Evolutionary conservation across 1,140 invertebrate species (phyloP).

Genomic region (Lordiphosa stackelbergi): DNA sequence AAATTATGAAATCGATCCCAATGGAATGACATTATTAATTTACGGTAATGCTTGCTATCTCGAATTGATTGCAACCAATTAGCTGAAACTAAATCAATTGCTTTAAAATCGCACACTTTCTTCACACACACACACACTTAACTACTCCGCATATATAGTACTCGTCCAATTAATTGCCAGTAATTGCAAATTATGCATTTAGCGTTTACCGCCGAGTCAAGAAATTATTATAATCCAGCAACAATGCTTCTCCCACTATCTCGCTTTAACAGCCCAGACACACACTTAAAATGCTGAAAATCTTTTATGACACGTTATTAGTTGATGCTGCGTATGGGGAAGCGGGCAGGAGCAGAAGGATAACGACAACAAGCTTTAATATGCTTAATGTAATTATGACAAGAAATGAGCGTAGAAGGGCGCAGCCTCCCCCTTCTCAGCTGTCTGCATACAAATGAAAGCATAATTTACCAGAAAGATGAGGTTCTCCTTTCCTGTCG

Average conservation of each 20-base stretch:
- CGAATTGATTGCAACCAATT: no score
- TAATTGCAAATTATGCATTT: slow-evolving; percentile 45
- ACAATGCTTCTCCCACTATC: not conserved
- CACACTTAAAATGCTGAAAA: slow-evolving; percentile 23
- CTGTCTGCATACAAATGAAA: slow-evolving; percentile 63
- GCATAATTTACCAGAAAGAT: slow-evolving; percentile 45
- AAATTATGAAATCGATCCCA: no score
- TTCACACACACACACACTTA: no score
- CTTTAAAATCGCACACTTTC: not conserved
- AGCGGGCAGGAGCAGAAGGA: not conserved
- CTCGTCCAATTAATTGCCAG: slow-evolving; percentile 31
- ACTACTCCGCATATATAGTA: no score
- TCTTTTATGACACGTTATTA: slow-evolving; percentile 45
- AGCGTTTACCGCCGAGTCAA: slow-evolving; percentile 17
- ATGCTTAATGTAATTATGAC: slow-evolving; percentile 57
- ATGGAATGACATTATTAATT: no score
- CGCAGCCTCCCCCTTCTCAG: not conserved
- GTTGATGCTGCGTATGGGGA: slow-evolving; percentile 12
- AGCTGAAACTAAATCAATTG: no score
- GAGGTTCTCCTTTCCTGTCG: slow-evolving; percentile 28
- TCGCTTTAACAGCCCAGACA: not conserved
- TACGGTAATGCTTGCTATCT: no score
- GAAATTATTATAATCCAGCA: slow-evolving; percentile 28
- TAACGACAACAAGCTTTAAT: slow-evolving; percentile 40
- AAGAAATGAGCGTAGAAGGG: slow-evolving; percentile 10